Conservation (phyloP, 2,113 vertebrate species). For the Etheostoma spectabile region DNA sequence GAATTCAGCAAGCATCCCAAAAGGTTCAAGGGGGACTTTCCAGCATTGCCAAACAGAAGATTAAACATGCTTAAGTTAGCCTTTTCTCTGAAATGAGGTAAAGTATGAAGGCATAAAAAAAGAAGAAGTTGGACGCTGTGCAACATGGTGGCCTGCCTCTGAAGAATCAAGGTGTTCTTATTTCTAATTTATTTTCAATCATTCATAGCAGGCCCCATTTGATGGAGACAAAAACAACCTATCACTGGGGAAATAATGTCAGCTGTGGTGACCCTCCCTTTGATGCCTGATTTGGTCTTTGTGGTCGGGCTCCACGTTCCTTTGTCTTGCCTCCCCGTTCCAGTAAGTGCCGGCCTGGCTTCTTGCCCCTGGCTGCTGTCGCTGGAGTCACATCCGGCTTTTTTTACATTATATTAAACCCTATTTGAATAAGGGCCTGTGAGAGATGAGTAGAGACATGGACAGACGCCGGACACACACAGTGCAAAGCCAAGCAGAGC, state of each 20-base stretch:
- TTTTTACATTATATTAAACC: conserved; percentile 70
- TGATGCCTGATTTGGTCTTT: conserved; percentile 63
- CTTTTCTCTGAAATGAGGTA: conserved; percentile 55
- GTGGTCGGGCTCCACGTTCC: conserved; percentile 32
- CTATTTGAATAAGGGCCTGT: conserved; percentile 60
- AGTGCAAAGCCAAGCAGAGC: background rate
- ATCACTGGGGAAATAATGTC: conserved; percentile 68
- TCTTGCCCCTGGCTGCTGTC: conserved; percentile 21
- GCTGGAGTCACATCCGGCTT: conserved; percentile 25
- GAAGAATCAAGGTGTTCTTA: conserved; percentile 35
- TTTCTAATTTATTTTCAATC: conserved; percentile 49
- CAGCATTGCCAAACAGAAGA: conserved; percentile 16
- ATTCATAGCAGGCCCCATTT: conserved; percentile 55
- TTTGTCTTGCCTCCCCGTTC: conserved; percentile 51
- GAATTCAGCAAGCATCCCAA: conserved; percentile 44
- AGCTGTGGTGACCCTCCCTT: conserved; percentile 45
- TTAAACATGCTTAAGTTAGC: conserved; percentile 56
- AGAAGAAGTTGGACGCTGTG: conserved; percentile 27
- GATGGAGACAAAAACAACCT: conserved; percentile 68
- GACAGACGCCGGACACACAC: background rate
- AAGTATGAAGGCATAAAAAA: conserved; percentile 44
- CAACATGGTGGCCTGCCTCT: conserved; percentile 47
- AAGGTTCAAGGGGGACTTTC: conserved; percentile 42
- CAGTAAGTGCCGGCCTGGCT: conserved; percentile 30
- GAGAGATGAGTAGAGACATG: conserved; percentile 31